Evolutionary conservation across 2,888 invertebrate genomes (phyloP).

Genomic region (Archaeoteleia sp.): DNA sequence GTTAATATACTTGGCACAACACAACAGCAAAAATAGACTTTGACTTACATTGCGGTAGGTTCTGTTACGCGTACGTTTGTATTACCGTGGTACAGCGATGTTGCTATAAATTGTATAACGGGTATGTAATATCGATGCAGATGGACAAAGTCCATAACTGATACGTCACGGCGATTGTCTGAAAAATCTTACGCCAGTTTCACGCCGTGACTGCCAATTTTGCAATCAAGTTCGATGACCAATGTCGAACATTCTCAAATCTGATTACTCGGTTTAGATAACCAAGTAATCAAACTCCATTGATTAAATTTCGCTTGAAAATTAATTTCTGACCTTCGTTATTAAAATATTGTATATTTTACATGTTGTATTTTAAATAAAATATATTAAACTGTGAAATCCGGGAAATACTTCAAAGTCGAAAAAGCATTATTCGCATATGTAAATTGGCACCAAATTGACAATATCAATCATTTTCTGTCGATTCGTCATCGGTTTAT

Average conservation of each 20-base stretch:
- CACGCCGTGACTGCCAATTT: no score
- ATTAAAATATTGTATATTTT: no score
- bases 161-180: slow-evolving; percentile 44
- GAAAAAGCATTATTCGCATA: slow-evolving; percentile 20
- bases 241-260: no score
- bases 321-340: no score
- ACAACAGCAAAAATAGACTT: slow-evolving; percentile 54
- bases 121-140: slow-evolving; percentile 46
- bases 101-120: slow-evolving; percentile 50
- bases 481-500: slow-evolving; percentile 20
- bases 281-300: no score
- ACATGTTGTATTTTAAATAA: no score
- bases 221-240: no score
- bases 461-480: slow-evolving; percentile 12
- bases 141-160: slow-evolving; percentile 47
- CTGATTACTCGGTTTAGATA: no score
- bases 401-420: slow-evolving; percentile 3
- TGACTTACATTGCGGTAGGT: slow-evolving; percentile 56
- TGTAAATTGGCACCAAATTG: slow-evolving; percentile 7
- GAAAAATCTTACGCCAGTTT: slow-evolving; percentile 24
- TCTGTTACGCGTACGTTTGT: slow-evolving; percentile 38
- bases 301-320: no score
- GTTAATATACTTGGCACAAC: slow-evolving; percentile 50
- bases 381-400: slow-evolving; percentile 3
- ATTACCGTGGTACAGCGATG: slow-evolving; percentile 52